phyloP scores from a whole-genome alignment of 2,113 vertebrate genomes.

The Tenrec ecaudatus region DNA sequence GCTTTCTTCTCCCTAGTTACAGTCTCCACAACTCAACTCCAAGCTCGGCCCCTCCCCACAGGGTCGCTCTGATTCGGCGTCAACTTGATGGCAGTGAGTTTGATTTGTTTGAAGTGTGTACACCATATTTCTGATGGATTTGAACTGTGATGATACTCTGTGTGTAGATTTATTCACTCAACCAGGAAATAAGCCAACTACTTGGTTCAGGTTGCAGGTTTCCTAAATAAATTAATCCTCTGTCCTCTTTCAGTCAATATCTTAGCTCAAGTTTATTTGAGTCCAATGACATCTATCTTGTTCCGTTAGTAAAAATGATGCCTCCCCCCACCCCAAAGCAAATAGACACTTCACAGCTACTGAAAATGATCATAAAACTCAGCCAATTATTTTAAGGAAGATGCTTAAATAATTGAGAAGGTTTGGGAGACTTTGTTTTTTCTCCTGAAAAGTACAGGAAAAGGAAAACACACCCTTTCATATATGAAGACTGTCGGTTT shows the following conservation, averaged over 20 bases:
- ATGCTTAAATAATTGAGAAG: not conserved
- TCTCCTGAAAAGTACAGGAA: too few relatives aligned
- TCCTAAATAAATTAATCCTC: not conserved
- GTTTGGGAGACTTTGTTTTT: not conserved
- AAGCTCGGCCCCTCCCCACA: too few relatives aligned
- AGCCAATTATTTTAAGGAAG: slow-evolving; percentile 21
- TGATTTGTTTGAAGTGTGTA: not conserved
- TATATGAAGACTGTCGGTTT: too few relatives aligned
- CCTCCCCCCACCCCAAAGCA: not conserved
- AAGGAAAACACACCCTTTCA: too few relatives aligned
- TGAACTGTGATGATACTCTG: not conserved
- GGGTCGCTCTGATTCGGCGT: too few relatives aligned
- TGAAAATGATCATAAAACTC: not conserved
- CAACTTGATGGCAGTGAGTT: too few relatives aligned
- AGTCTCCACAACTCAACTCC: too few relatives aligned
- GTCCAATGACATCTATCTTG: slow-evolving; percentile 29
- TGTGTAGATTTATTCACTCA: not conserved
- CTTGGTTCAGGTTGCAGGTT: not conserved
- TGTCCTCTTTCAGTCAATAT: slow-evolving; percentile 31
- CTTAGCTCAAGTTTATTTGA: not conserved
- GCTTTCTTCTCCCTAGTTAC: too few relatives aligned
- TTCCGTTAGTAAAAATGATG: slow-evolving; percentile 6
- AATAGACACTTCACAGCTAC: slow-evolving; percentile 5
- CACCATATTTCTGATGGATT: not conserved
- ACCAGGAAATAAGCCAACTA: not conserved